Evolutionary conservation across 2,113 vertebrate genomes (phyloP).

Genomic region (Antechinus stuartii): DNA sequence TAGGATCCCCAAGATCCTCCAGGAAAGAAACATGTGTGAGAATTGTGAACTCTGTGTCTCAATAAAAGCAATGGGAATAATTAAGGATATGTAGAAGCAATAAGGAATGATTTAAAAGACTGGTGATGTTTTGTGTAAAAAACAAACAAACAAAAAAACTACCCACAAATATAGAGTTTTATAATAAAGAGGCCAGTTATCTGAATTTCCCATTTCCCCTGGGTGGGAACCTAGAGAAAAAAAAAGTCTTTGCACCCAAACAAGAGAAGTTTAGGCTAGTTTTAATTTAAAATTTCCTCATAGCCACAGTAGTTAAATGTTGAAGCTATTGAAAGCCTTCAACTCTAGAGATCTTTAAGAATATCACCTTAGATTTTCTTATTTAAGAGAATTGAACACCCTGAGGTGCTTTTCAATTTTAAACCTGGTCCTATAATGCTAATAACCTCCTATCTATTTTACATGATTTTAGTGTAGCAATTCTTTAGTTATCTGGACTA

Average conservation of each 20-base stretch:
- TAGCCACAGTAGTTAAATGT: not conserved
- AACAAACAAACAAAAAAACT: not conserved
- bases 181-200: not conserved
- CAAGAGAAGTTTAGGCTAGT: slow-evolving; percentile 18
- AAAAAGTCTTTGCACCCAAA: not conserved
- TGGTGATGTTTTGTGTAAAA: slow-evolving; percentile 34
- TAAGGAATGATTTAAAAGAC: slow-evolving; percentile 13
- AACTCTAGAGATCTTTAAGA: not conserved
- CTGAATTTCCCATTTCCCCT: not conserved
- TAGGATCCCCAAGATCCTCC: slow-evolving; percentile 22
- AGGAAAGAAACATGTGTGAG: slow-evolving; percentile 42
- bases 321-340: not conserved
- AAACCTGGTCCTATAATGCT: not conserved
- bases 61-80: not conserved
- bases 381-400: not conserved
- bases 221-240: not conserved
- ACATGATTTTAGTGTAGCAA: not conserved
- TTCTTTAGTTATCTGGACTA: not conserved
- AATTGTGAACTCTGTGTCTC: slow-evolving; percentile 52
- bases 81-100: slow-evolving; percentile 41
- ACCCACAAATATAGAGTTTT: not conserved
- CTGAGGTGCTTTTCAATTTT: not conserved
- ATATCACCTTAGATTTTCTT: not conserved
- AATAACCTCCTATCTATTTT: not conserved
- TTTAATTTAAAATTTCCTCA: not conserved